Evolutionary conservation across 2,888 invertebrate genomes (phyloP), one percentile per base, ranked within the genome.

Genomic region (Troilus luridus): DNA sequence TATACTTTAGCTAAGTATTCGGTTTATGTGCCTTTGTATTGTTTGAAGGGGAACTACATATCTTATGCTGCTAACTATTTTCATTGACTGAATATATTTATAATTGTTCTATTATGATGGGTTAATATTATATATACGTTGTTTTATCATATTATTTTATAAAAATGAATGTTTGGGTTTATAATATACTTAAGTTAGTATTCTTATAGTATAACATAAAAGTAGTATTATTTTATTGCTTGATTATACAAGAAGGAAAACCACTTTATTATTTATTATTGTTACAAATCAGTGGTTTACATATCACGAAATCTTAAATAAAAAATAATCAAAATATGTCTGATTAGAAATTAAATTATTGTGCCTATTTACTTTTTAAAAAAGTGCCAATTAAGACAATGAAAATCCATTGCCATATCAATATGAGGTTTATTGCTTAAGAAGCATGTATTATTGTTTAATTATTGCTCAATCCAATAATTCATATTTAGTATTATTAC

Each of bases 311-410:
- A 41, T 19, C 0, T 72, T 77, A 24, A 41, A 8, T 64, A 77
- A 17, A 41, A 6, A 11, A 67, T n/a, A 21, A 7, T 60, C 7
- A 64, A n/a, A 64, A 11, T 3, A 64, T 10, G 10, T 10, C 64
- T 67, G 14, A 67, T 67, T 27, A 14, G 24, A 24, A 67, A 24
- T 6, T 19, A 41, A 9, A 0, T 59, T 17, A 77, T 41, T 77
- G 72, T 77, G 72, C 41, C 72, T 41, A 41, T 8, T 77, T 77
- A 77, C 12, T 85, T 81, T 81, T 54, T 81, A 81, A 85, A 19
- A 56, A 85, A 85, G 85, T 85, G 85, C 85, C 56, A 56, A 85
- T 12, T n/a, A n/a, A 81, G 85, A 85, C 21, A 56, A 27, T 58
- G n/a, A 56, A 56, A 85, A 54, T 81, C 5, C 56, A 85, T 56